Base-by-base conservation (phyloP, 2,888 invertebrate species). In the Amphipoea oculea region DNA sequence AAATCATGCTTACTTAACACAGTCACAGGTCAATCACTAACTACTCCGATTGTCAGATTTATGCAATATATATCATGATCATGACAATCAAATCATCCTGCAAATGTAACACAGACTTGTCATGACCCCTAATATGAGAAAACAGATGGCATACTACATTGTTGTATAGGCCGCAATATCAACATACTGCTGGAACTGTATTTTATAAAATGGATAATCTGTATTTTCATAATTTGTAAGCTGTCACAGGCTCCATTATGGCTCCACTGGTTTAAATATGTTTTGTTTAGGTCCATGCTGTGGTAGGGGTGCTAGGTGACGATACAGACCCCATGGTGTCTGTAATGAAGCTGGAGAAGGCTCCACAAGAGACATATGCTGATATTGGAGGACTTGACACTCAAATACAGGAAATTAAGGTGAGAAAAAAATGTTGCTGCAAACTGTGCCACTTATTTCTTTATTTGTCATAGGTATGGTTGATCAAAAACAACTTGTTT, bases 241-340 rank as follows among this genome's bases (percentile, higher is more conserved):
- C 17, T 71, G n/a, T 57, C 9, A 20, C 29, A 17, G 23, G 23
- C 36, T 0, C 6, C 20, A 48, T 51, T 36, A 54, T 23, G 36
- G 29, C 29, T 29, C 29, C 29, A 29, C 29, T 69, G 51, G 7
- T n/a, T 42, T 66, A 54, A 62, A 62, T 36, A 48, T 68, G 45
- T 79, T 36, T 60, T 6, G 14, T 66, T 69, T 73, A 98, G 98
- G 99, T 99, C 2, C 99, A 99, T 97, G 99, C 99, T 70, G 99
- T 99, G n/a, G 99, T 99, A 54, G 99, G 99, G 76, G 99, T 99
- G 0, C 96, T 99, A n/a, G 98, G 99, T 45, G 99, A 99, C 96
- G 99, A 99, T 93, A 99, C 99, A 20, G 99, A 99, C 96, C 99
- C 99, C 7, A 99, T 99, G 99, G 99, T 99, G 4, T 99, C 99